Evolutionary conservation across 2,797 vertebrate species (phyloP), one percentile per base, ranked within the genome.

Genomic region (Aphelocoma californica): DNA sequence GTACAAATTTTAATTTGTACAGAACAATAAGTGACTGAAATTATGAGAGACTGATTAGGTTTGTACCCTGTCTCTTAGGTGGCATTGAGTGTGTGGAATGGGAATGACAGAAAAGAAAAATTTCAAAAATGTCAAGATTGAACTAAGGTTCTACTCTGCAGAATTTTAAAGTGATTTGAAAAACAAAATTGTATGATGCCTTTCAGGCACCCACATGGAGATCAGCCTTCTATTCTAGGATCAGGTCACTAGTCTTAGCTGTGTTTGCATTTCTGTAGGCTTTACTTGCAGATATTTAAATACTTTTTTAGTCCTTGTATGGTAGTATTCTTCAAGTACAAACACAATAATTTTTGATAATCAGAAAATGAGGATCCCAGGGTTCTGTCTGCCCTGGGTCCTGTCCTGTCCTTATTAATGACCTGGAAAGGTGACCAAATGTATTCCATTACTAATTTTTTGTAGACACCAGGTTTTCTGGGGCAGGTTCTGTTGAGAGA

Each of bases 371-470:
- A 54, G 14, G 26, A 54, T 4, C 0, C 0, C 1, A 14, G 6
- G 8, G 7, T 4, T 51, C 14, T 69, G 1, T 50, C 10, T 74
- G 9, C 53, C 14, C 47, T 58, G 20, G 5, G 3, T 8, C 11
- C 10, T 40, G 19, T 61, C 21, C 5, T 81, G 9, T 84, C 14
- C 13, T 31, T 54, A 23, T 15, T 12, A 9, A 53, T 75, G 36
- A 44, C 18, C 13, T 51, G 31, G 16, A n/a, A 86, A 48, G 2
- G 7, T 34, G 18, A 29, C 9, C 0, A 0, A 53, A 65, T 4
- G 1, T 18, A 62, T 71, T 85, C 31, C 31, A 36, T 20, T 6
- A 40, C 40, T 40, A 38, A 15, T 42, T 80, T 72, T 32, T 29
- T 38, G 14, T 18, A 50, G 20, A 57, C 26, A 42, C 1, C 5